Evolutionary conservation across 1,140 invertebrate species (phyloP).

Genomic region (Psilanteris sp.): DNA sequence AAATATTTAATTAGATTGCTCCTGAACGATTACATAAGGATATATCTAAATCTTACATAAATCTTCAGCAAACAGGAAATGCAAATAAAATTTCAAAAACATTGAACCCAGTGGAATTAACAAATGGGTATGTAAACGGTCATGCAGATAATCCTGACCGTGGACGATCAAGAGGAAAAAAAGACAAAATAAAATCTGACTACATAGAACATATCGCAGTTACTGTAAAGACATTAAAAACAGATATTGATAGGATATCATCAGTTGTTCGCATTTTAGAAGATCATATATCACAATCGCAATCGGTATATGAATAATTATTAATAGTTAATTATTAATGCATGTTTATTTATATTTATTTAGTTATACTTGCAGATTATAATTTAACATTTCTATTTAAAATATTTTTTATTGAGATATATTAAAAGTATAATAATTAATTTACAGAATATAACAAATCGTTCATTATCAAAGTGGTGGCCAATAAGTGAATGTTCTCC

Average conservation of each 20-base stretch:
- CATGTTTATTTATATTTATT: constrained; percentile 1
- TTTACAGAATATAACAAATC: constrained; percentile 58
- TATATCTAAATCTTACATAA: constrained; percentile 64
- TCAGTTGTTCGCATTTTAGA: constrained; percentile 73
- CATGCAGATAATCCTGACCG: constrained; percentile 66
- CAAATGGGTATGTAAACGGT: constrained; percentile 67
- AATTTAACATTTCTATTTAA: background rate
- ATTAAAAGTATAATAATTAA: background rate
- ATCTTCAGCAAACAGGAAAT: constrained; percentile 48
- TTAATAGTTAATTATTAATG: background rate
- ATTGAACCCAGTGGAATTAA: constrained; percentile 60
- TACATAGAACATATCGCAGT: constrained; percentile 73
- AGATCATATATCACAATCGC: constrained; percentile 64
- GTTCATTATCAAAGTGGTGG: constrained; percentile 79
- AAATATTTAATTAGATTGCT: constrained; percentile 66
- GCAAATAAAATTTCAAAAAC: constrained; percentile 37
- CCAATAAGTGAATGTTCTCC: constrained; percentile 81
- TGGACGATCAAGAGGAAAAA: constrained; percentile 68
- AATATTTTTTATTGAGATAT: too few species aligned
- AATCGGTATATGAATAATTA: constrained; percentile 17
- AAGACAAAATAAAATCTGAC: constrained; percentile 68
- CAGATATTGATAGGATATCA: constrained; percentile 76
- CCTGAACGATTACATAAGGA: constrained; percentile 73
- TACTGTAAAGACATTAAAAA: constrained; percentile 74
- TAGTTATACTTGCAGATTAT: constrained; percentile 7